Percentiles rank a stretch among this genome's conserved stretches.
Evolutionary conservation across 2,888 invertebrate species (phyloP).

Genomic region (Callinectes sapidus): DNA sequence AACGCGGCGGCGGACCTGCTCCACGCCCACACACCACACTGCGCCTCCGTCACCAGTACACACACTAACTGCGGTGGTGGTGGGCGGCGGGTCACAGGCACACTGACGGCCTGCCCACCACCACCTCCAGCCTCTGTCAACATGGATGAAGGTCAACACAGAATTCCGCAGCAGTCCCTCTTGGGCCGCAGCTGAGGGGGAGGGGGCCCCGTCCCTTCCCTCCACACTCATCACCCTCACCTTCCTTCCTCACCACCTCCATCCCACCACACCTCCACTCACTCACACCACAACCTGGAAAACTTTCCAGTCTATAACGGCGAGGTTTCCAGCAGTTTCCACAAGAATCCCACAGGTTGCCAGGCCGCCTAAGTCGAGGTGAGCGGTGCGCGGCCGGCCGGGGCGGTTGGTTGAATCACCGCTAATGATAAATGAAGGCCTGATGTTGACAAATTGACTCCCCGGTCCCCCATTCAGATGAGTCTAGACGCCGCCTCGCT

Average conservation of each 20-base stretch:
- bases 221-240: slow-evolving; percentile 28
- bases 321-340: slow-evolving; percentile 36
- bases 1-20: slow-evolving; percentile 19
- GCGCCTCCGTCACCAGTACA: slow-evolving; percentile 43
- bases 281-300: slow-evolving; percentile 9
- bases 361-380: slow-evolving; percentile 20
- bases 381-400: slow-evolving; percentile 40
- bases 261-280: background rate
- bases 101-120: slow-evolving; percentile 48
- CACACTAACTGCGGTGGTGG: slow-evolving; percentile 37
- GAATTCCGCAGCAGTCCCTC: slow-evolving; percentile 59
- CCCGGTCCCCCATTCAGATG: slow-evolving; percentile 56
- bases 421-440: slow-evolving; percentile 63
- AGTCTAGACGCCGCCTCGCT: slow-evolving; percentile 50
- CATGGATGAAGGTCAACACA: slow-evolving; percentile 59
- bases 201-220: slow-evolving; percentile 16
- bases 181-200: slow-evolving; percentile 44
- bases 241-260: slow-evolving; percentile 16
- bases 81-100: slow-evolving; percentile 51
- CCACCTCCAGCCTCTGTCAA: slow-evolving; percentile 59
- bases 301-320: slow-evolving; percentile 34
- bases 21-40: slow-evolving; percentile 50
- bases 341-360: slow-evolving; percentile 18
- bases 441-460: slow-evolving; percentile 66
- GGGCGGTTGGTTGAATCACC: slow-evolving; percentile 56